phyloP scores from a whole-genome alignment of 2,113 vertebrate species.

The Eptesicus fuscus region DNA sequence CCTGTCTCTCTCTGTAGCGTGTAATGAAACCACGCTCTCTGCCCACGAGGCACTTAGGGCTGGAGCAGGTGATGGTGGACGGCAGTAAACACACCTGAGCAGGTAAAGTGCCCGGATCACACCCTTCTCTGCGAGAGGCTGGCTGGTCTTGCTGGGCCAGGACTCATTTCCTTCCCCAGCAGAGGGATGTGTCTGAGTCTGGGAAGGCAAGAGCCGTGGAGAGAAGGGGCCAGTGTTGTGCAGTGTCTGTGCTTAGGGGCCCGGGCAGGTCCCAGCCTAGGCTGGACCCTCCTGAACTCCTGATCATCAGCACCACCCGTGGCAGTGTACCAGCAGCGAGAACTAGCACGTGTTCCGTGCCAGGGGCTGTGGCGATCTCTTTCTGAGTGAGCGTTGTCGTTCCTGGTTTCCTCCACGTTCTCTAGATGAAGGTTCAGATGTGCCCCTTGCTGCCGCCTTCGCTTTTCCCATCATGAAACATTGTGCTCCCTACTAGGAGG shows the following conservation, averaged over 20 bases:
- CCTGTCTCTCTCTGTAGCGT: background rate
- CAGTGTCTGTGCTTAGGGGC: background rate
- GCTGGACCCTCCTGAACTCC: background rate
- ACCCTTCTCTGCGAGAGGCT: background rate
- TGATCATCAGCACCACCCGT: background rate
- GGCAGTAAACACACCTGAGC: background rate
- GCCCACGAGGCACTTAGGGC: background rate
- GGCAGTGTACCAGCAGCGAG: accelerated
- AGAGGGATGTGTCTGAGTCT: background rate
- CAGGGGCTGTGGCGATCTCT: background rate
- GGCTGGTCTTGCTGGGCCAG: background rate
- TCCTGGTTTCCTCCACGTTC: background rate
- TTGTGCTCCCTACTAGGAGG: background rate
- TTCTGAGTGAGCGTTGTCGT: accelerated
- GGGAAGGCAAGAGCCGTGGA: background rate
- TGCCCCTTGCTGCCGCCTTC: background rate
- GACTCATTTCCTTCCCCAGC: background rate
- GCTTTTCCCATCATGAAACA: background rate
- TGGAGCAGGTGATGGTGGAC: background rate
- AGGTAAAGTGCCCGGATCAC: accelerated
- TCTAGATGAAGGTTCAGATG: background rate
- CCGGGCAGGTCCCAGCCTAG: background rate
- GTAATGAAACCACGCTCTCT: background rate
- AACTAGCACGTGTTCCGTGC: background rate
- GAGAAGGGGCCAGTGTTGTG: background rate